Evolutionary conservation across 2,888 invertebrate species (phyloP), one percentile per base, ranked within the genome.

Genomic region (Chrysolina oricalcia): DNA sequence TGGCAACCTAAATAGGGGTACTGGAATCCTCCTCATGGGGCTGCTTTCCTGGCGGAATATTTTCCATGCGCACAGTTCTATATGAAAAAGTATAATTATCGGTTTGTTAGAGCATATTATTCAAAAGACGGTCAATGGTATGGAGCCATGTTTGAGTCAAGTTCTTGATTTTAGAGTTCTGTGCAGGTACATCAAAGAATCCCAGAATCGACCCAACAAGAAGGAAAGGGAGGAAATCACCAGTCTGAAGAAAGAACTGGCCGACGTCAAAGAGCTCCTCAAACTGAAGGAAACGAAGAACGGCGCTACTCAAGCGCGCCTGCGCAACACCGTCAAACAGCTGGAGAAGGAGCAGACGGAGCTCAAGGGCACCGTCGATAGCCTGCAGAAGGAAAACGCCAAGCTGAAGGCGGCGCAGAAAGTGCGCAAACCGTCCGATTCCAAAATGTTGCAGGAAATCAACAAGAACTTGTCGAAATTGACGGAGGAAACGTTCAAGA

Each of bases 401-500:
- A 91, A 92, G 84, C 88, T 93, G 70, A 90, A 21, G 77, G 91
- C 91, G 63, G 91, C 91, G 73, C 92, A 93, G 86, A 89, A 91
- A 78, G 87, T 91, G 11, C 87, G 92, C 74, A 88, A 92, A 71
- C 83, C 85, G 56, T 90, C 92, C n/a, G 95, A 94, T 78, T 92
- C 93, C 43, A 94, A 93, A 89, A 93, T 94, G 87, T 90, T 95
- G 77, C 93, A 94, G 83, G 93, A 94, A 87, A 95, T 96, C 43
- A 95, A 94, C 85, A 93, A 92, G 76, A 91, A 91, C 79, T 87
- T 93, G 59, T 69, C 78, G 4, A 80, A 90, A 78, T 81, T 91
- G 56, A 86, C 87, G 8, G 81, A 86, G 71, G 83, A 85, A 77
- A 82, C 84, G 19, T 78, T 83, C 48, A 84, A 80, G 64, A 83